A percentile compares a stretch with the other conserved stretches of the same genome.
phyloP scores from a whole-genome alignment of 2,113 vertebrate genomes.

The Emydura subglobosa region DNA sequence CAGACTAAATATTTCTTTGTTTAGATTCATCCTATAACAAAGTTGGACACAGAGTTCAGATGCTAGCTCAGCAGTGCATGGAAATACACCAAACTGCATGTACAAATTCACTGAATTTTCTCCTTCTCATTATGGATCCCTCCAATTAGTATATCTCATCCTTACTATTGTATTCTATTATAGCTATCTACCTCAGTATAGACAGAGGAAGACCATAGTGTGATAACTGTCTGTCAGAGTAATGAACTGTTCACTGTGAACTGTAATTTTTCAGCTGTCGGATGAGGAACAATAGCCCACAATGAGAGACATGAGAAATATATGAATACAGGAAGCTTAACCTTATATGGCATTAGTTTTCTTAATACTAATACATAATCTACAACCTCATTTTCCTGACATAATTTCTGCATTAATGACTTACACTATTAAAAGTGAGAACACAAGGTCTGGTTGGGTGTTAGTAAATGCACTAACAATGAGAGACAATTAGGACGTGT shows the following conservation, averaged over 20 bases:
- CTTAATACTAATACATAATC: background rate
- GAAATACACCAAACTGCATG: background rate
- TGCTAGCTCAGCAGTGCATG: background rate
- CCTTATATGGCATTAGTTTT: background rate
- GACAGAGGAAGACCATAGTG: background rate
- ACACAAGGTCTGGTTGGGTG: background rate
- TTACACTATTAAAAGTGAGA: background rate
- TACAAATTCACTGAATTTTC: background rate
- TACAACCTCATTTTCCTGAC: background rate
- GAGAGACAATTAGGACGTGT: slow-evolving; percentile 6
- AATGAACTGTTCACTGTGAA: background rate
- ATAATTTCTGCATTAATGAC: slow-evolving; percentile 23
- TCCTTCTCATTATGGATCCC: background rate
- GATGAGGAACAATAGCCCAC: background rate
- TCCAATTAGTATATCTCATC: background rate
- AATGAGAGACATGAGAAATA: background rate
- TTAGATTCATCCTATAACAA: background rate
- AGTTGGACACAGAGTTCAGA: background rate
- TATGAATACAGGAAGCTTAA: background rate
- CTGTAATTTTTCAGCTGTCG: background rate
- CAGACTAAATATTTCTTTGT: background rate
- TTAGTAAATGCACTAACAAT: background rate
- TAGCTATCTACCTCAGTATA: background rate
- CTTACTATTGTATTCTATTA: background rate
- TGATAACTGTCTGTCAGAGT: background rate